Conservation (phyloP, 2,113 vertebrate genomes). For the Hyperoodon ampullatus region DNA sequence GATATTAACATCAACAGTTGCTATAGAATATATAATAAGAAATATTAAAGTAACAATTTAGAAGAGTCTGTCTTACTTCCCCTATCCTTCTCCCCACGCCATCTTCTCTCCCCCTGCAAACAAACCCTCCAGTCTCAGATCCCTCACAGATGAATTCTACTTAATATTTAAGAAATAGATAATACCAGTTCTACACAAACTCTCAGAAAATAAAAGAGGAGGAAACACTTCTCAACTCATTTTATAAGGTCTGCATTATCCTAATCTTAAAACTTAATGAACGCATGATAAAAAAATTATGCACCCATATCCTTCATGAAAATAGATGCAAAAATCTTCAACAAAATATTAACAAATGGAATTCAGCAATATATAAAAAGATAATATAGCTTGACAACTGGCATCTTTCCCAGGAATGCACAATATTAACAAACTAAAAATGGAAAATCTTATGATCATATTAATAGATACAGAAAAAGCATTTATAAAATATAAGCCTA, state of each 20-base stretch:
- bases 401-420: neutral
- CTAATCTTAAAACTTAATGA: neutral
- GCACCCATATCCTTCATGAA: neutral
- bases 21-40: neutral
- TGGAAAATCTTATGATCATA: neutral
- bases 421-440: neutral
- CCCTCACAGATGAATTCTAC: neutral
- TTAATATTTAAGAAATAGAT: neutral
- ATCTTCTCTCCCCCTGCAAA: fast-evolving
- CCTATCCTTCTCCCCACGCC: neutral
- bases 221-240: neutral
- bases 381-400: neutral
- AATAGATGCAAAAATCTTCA: neutral
- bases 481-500: neutral
- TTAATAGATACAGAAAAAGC: neutral
- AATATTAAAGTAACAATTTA: neutral
- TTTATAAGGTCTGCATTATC: neutral
- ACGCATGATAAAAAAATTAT: neutral
- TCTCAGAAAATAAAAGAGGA: neutral
- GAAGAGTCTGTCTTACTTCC: neutral
- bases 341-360: neutral
- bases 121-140: neutral
- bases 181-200: neutral
- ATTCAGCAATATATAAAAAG: neutral
- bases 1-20: neutral